A percentile compares a stretch with the other conserved stretches of the same genome.
Evolutionary conservation across 2,797 vertebrate genomes (phyloP).

Genomic region (Chaetophractus vellerosus): DNA sequence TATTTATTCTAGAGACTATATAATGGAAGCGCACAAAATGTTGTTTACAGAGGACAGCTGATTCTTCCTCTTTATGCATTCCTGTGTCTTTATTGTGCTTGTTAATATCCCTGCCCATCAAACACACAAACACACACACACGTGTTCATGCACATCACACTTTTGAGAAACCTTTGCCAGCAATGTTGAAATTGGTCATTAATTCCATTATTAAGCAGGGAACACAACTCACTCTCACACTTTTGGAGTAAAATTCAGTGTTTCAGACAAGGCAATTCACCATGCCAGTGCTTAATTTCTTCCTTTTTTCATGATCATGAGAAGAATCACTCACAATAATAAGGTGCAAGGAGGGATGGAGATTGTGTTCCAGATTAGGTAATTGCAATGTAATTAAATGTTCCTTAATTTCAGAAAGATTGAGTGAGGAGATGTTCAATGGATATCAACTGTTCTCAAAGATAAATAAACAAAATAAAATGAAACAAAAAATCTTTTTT

Average conservation of each 20-base stretch:
- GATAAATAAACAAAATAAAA: background rate
- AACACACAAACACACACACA: background rate
- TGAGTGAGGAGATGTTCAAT: background rate
- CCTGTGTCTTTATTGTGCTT: background rate
- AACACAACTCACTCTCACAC: background rate
- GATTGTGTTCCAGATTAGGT: background rate
- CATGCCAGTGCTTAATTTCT: background rate
- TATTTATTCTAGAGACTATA: conserved; percentile 1
- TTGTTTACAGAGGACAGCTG: background rate
- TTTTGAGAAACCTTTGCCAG: background rate
- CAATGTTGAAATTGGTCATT: background rate
- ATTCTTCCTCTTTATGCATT: background rate
- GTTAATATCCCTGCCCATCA: background rate
- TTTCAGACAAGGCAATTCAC: background rate
- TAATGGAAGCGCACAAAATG: background rate
- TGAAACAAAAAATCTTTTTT: background rate
- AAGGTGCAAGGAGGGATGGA: accelerated
- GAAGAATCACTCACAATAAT: background rate
- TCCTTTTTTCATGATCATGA: background rate
- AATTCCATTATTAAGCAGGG: background rate
- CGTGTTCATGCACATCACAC: background rate
- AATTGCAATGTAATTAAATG: background rate
- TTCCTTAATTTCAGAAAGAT: background rate
- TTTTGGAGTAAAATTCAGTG: background rate
- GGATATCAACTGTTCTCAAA: background rate